These are phyloP conservation scores for Cassiopea xamachana DNA, from an alignment of 30 jellyfish, hydroid and myxozoan genomes.

Conservation along the genomic window DNA sequence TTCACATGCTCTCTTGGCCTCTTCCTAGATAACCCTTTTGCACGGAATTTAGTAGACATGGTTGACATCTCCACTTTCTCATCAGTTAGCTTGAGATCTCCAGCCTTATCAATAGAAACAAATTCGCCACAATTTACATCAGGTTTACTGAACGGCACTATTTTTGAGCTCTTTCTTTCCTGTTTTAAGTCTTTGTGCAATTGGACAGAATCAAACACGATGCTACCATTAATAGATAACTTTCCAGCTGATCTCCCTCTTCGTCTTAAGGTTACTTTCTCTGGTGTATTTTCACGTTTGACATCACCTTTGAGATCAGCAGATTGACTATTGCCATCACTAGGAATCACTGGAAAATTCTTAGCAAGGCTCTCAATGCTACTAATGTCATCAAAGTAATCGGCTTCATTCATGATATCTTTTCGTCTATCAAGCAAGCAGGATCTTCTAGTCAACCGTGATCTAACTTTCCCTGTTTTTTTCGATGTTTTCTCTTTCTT, in stretches of 20 bases:
- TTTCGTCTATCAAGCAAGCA: slow-evolving; percentile 27
- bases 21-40: slow-evolving; percentile 10
- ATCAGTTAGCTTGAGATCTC: neutral
- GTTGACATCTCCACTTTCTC: neutral
- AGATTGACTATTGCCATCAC: neutral
- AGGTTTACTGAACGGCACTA: neutral
- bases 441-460: slow-evolving; percentile 56
- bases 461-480: slow-evolving; percentile 18
- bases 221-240: neutral
- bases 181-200: neutral
- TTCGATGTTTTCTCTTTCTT: slow-evolving; percentile 49
- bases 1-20: slow-evolving; percentile 28
- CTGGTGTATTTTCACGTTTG: neutral
- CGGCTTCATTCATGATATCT: neutral
- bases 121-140: neutral
- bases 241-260: slow-evolving; percentile 41
- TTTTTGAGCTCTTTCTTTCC: neutral
- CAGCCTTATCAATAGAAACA: neutral
- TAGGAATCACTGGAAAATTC: neutral
- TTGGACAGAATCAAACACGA: slow-evolving; percentile 18
- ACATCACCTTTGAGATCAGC: neutral
- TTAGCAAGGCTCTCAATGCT: neutral
- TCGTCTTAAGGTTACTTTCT: neutral
- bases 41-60: neutral
- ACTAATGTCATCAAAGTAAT: neutral